Conservation (phyloP, 2,113 vertebrate species). For the Sula dactylatra region DNA sequence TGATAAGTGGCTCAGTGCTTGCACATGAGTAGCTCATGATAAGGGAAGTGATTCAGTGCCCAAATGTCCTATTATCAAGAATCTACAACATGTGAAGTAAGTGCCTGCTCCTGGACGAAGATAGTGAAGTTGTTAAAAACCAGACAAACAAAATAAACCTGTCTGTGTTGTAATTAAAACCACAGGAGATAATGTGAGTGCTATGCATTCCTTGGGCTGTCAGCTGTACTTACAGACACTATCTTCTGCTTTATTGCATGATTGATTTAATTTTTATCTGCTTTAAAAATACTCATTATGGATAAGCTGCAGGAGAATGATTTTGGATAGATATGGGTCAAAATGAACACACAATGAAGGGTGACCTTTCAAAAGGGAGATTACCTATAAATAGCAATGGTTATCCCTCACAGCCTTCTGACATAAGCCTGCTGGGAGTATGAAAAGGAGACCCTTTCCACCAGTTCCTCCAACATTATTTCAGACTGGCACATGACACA, state of each 20-base stretch:
- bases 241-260: not conserved
- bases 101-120: not conserved
- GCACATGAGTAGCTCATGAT: not conserved
- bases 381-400: constrained; percentile 75
- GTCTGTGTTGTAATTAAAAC: not conserved
- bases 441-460: constrained; percentile 46
- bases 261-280: constrained; percentile 45
- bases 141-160: not conserved
- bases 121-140: not conserved
- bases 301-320: not conserved
- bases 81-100: constrained; percentile 20
- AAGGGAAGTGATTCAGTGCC: not conserved
- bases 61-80: constrained; percentile 6
- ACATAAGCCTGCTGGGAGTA: constrained; percentile 16
- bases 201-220: not conserved
- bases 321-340: constrained; percentile 19
- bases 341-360: constrained; percentile 61
- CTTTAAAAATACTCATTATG: not conserved
- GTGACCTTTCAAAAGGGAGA: constrained; percentile 71
- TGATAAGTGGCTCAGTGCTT: constrained; percentile 14
- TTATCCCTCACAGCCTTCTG: constrained; percentile 64
- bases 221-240: not conserved
- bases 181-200: not conserved
- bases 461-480: constrained; percentile 2
- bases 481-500: not conserved